Conservation (phyloP, 2,113 vertebrate genomes). For the Dicrurus megarhynchus region DNA sequence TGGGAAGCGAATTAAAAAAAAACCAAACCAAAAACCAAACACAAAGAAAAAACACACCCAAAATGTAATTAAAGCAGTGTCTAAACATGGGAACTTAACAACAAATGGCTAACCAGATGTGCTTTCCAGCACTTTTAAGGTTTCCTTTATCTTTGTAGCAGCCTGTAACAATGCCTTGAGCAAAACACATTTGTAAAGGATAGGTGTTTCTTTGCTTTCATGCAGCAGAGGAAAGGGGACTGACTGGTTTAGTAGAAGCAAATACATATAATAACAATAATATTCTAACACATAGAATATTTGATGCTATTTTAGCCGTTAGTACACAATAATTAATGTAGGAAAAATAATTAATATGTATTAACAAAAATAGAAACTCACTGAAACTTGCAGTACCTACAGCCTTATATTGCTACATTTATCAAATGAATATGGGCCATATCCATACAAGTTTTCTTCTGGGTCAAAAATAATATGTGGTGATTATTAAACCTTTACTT, state of each 20-base stretch:
- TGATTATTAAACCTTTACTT: not conserved
- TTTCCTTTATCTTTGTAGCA: constrained; percentile 52
- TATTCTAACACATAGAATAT: not conserved
- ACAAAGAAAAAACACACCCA: not conserved
- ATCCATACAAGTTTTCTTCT: not conserved
- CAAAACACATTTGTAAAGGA: constrained; percentile 8
- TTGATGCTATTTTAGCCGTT: not conserved
- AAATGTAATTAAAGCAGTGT: constrained; percentile 73
- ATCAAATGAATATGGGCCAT: not conserved
- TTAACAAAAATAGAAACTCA: not conserved
- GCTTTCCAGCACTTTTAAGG: constrained; percentile 31
- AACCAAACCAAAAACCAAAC: not conserved
- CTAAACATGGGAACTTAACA: constrained; percentile 35
- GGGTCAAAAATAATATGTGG: not conserved
- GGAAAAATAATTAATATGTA: not conserved
- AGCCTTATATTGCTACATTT: not conserved
- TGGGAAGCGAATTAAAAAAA: not conserved
- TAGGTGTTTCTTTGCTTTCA: constrained; percentile 15
- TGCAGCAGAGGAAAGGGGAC: not conserved
- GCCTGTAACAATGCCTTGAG: constrained; percentile 68
- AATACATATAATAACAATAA: not conserved
- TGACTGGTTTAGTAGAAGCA: not conserved
- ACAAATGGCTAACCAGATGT: constrained; percentile 59
- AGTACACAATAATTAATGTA: not conserved
- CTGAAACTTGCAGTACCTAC: not conserved